Evolutionary conservation across 2,113 vertebrate species (phyloP).

Genomic region (Ornithorhynchus anatinus): DNA sequence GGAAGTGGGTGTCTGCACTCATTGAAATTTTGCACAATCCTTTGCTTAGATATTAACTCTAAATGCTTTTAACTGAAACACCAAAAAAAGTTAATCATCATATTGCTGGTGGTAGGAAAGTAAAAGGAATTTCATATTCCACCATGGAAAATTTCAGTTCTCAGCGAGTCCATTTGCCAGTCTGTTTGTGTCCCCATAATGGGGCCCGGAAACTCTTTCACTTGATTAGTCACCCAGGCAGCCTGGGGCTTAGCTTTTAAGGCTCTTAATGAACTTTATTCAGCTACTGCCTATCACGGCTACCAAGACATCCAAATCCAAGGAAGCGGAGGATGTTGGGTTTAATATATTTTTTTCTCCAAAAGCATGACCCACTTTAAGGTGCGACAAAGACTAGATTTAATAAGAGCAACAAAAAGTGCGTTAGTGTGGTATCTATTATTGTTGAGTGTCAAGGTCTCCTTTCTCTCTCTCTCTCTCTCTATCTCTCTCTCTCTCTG

Average conservation of each 20-base stretch:
- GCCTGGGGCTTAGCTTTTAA: not conserved
- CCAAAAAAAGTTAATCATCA: too few species aligned
- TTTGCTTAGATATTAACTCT: not conserved
- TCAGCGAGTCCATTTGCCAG: not conserved
- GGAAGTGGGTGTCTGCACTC: not conserved
- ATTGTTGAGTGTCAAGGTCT: too few species aligned
- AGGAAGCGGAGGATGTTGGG: not conserved
- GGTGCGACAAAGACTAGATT: not conserved
- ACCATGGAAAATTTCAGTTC: constrained; percentile 27
- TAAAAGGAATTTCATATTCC: constrained; percentile 2
- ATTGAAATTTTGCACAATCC: not conserved
- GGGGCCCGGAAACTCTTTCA: not conserved
- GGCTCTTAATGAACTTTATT: constrained; percentile 12
- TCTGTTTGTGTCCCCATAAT: not conserved
- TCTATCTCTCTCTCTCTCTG: too few species aligned
- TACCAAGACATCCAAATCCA: not conserved
- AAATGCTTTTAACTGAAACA: constrained; percentile 1
- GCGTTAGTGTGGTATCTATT: too few species aligned
- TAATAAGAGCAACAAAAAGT: not conserved
- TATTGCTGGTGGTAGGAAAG: not conserved
- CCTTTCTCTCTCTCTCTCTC: too few species aligned
- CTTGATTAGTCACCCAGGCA: not conserved
- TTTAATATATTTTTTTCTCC: not conserved
- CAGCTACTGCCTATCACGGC: not conserved
- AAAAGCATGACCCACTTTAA: not conserved